These are phyloP conservation scores for Heliothis virescens DNA, from an alignment of 1,140 invertebrate species.

Conservation along the genomic window DNA sequence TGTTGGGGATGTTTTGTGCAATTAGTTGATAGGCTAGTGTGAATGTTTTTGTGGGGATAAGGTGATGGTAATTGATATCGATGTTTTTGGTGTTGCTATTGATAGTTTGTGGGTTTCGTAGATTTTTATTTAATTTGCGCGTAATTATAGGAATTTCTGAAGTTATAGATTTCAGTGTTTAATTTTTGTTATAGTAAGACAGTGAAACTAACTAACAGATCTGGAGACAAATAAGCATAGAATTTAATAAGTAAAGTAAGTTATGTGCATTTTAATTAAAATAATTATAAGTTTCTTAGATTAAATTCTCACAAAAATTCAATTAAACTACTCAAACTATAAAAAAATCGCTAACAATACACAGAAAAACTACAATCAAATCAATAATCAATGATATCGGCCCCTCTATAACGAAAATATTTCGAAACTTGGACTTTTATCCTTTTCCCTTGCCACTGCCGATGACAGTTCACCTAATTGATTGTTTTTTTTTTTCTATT, in stretches of 20 bases:
- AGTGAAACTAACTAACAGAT: too few species aligned
- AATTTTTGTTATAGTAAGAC: too few species aligned
- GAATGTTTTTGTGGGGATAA: slow-evolving; percentile 51
- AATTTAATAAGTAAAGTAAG: too few species aligned
- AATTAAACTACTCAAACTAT: background rate
- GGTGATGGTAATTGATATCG: slow-evolving; percentile 4
- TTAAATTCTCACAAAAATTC: background rate
- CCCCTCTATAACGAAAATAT: slow-evolving; percentile 42
- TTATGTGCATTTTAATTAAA: too few species aligned
- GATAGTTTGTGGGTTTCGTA: background rate
- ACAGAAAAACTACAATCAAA: slow-evolving; percentile 39
- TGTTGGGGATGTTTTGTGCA: slow-evolving; percentile 76
- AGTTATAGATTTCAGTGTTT: too few species aligned
- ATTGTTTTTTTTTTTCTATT: slow-evolving; percentile 71
- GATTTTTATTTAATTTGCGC: background rate
- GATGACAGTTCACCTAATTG: slow-evolving; percentile 77
- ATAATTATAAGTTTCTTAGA: too few species aligned
- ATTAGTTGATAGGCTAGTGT: slow-evolving; percentile 79
- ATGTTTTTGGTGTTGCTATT: background rate
- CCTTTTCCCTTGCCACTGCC: slow-evolving; percentile 64
- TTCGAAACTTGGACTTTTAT: slow-evolving; percentile 61
- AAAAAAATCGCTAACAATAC: background rate
- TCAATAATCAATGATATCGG: slow-evolving; percentile 52
- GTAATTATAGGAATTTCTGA: too few species aligned
- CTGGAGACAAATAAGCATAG: too few species aligned